A percentile compares a stretch with the other conserved stretches of the same genome.
Conservation (phyloP, 2,113 vertebrate genomes). For the Campylomormyrus numenius region DNA sequence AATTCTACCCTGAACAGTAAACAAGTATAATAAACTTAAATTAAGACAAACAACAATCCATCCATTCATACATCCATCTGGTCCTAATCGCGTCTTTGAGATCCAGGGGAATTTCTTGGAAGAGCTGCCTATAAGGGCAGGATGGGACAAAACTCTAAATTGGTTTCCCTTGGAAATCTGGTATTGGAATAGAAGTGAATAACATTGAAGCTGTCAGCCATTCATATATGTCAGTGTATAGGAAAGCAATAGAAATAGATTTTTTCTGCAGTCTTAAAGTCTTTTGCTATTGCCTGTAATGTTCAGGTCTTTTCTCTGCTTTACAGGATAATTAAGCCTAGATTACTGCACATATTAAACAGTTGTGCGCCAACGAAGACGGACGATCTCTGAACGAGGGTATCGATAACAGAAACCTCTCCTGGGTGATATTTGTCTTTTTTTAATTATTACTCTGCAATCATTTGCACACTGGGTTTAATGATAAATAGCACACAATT, state of each 20-base stretch:
- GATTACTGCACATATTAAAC: conserved; percentile 5
- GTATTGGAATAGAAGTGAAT: not conserved
- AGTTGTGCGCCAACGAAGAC: not conserved
- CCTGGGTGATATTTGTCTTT: conserved; percentile 6
- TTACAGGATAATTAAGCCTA: conserved; percentile 4
- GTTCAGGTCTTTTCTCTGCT: not conserved
- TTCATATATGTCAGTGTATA: not conserved
- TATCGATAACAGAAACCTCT: conserved; percentile 2
- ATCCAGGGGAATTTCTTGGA: not conserved
- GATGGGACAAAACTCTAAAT: not conserved
- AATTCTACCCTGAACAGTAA: not conserved
- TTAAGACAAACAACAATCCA: not conserved
- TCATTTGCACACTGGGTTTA: not conserved
- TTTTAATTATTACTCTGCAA: conserved; percentile 5
- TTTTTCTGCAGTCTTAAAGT: not conserved
- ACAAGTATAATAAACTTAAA: not conserved
- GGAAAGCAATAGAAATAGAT: not conserved
- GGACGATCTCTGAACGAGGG: not conserved
- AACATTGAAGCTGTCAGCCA: not conserved
- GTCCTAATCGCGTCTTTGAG: not conserved
- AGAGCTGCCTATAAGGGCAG: not conserved
- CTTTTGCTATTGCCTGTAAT: not conserved
- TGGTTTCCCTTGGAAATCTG: not conserved
- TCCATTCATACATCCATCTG: not conserved
- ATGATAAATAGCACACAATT: not conserved